phyloP scores from a whole-genome alignment of 2,888 invertebrate species.

The Clunio marinus region DNA sequence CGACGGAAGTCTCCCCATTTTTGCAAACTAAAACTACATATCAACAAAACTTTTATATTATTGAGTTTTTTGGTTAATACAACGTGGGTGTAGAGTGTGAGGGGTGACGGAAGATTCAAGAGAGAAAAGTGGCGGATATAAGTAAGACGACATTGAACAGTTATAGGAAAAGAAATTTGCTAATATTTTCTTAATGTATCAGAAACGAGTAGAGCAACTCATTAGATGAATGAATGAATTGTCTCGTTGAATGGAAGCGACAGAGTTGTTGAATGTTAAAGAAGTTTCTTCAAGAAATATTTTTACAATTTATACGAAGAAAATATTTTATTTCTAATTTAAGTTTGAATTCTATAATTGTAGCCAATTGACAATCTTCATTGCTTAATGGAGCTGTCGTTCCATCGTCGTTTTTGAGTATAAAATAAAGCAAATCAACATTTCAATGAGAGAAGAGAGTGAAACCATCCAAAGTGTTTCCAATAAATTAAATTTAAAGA shows the following conservation, averaged over 20 bases:
- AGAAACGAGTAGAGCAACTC: neutral
- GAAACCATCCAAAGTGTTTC: neutral
- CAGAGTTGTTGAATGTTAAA: too few relatives aligned
- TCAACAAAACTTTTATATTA: conserved; percentile 28
- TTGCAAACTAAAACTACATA: conserved; percentile 13
- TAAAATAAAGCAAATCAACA: too few relatives aligned
- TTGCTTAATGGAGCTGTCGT: too few relatives aligned
- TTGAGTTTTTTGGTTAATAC: conserved; percentile 37
- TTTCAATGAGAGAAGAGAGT: neutral
- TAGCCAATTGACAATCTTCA: too few relatives aligned
- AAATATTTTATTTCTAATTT: too few relatives aligned
- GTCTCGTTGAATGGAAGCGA: neutral
- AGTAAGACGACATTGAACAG: neutral
- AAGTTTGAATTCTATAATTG: too few relatives aligned
- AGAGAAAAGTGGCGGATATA: conserved; percentile 6
- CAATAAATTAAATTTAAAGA: conserved; percentile 28
- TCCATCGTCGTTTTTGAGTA: too few relatives aligned
- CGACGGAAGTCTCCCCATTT: neutral
- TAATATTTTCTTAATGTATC: neutral
- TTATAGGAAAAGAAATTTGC: neutral
- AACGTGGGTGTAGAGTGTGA: neutral
- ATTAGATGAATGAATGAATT: neutral
- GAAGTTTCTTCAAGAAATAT: too few relatives aligned
- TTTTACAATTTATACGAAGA: too few relatives aligned
- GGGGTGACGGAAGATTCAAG: too few relatives aligned